Percentiles rank a stretch among this genome's conserved stretches.
Conservation (phyloP, 2,113 vertebrate genomes). For the Entelurus aequoreus region DNA sequence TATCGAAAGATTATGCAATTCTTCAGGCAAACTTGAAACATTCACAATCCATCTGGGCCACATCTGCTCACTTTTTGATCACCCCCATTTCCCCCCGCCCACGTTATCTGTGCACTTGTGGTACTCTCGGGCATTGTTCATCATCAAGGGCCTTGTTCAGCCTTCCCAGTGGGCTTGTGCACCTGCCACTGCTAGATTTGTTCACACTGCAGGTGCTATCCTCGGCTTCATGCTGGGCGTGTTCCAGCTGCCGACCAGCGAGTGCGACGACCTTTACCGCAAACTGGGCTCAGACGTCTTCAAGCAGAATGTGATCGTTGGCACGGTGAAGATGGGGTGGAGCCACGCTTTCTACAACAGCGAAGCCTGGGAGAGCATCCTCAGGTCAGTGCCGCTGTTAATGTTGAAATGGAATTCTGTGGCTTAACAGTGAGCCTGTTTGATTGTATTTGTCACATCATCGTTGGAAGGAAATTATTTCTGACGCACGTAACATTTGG, state of each 20-base stretch:
- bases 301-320: slow-evolving; percentile 93
- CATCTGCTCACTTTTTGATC: slow-evolving; percentile 30
- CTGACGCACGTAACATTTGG: no score
- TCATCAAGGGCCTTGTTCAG: not conserved
- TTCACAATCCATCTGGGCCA: slow-evolving; percentile 23
- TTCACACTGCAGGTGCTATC: slow-evolving; percentile 81
- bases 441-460: no score
- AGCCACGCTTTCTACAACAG: slow-evolving; percentile 96
- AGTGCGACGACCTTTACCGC: slow-evolving; percentile 90
- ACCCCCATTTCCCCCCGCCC: slow-evolving; percentile 1
- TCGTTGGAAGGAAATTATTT: no score
- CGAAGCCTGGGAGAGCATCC: slow-evolving; percentile 90
- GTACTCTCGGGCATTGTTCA: not conserved
- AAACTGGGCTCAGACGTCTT: slow-evolving; percentile 92
- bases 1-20: slow-evolving; percentile 21
- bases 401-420: not conserved
- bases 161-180: no score
- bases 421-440: no score
- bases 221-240: slow-evolving; percentile 93
- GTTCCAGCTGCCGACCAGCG: slow-evolving; percentile 85
- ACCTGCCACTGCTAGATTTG: not conserved
- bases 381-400: slow-evolving; percentile 78
- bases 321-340: slow-evolving; percentile 98
- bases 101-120: not conserved
- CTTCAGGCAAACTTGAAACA: slow-evolving; percentile 14